Conservation (phyloP, 2,797 vertebrate genomes). For the Synanceia verrucosa region DNA sequence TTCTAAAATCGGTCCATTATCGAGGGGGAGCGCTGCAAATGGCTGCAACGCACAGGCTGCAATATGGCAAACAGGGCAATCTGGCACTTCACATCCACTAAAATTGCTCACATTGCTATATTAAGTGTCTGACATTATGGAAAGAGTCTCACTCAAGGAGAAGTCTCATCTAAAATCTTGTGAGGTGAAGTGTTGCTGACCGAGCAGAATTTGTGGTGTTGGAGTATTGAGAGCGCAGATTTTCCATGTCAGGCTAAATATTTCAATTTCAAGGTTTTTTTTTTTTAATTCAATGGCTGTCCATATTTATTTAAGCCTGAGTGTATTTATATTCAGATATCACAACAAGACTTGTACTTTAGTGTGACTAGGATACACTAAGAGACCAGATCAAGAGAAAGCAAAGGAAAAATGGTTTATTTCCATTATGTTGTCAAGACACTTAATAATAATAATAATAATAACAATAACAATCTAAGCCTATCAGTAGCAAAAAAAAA, state of each 20-base stretch:
- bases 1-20: not conserved
- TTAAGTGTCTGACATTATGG: not conserved
- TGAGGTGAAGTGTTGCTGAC: not conserved
- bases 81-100: not conserved
- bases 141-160: not conserved
- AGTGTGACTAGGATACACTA: not conserved
- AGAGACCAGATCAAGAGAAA: not conserved
- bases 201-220: no score
- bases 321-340: not conserved
- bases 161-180: not conserved
- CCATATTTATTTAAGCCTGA: not conserved
- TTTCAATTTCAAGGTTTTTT: no score
- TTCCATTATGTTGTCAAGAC: not conserved
- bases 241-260: no score
- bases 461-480: not conserved
- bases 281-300: no score
- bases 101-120: not conserved
- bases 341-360: not conserved
- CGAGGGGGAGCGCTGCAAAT: not conserved
- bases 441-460: no score
- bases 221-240: no score
- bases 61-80: not conserved
- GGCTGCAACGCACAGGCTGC: not conserved
- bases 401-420: not conserved
- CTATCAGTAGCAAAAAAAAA: not conserved